phyloP scores from a whole-genome alignment of 2,888 invertebrate species.

The Copidosoma aretas region DNA sequence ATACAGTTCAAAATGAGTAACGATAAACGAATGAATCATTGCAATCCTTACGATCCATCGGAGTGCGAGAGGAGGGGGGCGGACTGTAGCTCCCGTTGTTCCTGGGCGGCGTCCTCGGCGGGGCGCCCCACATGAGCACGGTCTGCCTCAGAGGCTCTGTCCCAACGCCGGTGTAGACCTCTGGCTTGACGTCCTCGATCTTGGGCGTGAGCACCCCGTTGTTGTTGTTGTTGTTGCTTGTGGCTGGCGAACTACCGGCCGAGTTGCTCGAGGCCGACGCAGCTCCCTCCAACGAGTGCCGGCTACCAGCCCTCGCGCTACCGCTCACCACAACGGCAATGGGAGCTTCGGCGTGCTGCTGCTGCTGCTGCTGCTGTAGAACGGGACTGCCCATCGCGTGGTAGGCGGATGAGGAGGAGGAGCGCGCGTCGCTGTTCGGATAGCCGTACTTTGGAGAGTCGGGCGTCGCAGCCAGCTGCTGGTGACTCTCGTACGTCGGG shows the following conservation, averaged over 20 bases:
- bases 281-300: conserved; percentile 60
- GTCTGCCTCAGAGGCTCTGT: conserved; percentile 80
- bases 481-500: conserved; percentile 70
- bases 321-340: neutral
- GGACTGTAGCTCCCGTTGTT: conserved; percentile 61
- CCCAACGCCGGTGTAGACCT: conserved; percentile 53
- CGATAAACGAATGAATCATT: too few relatives aligned
- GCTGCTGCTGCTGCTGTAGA: conserved; percentile 20
- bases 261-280: conserved; percentile 68
- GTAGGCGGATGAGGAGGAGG: conserved; percentile 10
- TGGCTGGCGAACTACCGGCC: conserved; percentile 71
- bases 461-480: conserved; percentile 63
- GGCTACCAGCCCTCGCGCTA: conserved; percentile 52
- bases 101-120: conserved; percentile 58
- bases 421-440: conserved; percentile 28
- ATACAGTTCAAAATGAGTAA: neutral
- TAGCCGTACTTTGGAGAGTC: conserved; percentile 50
- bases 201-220: conserved; percentile 68
- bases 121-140: conserved; percentile 88
- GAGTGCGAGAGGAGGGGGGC: conserved; percentile 10
- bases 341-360: neutral
- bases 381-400: neutral
- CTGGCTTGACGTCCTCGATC: conserved; percentile 69
- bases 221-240: conserved; percentile 57
- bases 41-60: conserved; percentile 28